Percentiles rank a stretch among this genome's conserved stretches.
Evolutionary conservation across 2,797 vertebrate species (phyloP).

Genomic region (Selene dorsalis): DNA sequence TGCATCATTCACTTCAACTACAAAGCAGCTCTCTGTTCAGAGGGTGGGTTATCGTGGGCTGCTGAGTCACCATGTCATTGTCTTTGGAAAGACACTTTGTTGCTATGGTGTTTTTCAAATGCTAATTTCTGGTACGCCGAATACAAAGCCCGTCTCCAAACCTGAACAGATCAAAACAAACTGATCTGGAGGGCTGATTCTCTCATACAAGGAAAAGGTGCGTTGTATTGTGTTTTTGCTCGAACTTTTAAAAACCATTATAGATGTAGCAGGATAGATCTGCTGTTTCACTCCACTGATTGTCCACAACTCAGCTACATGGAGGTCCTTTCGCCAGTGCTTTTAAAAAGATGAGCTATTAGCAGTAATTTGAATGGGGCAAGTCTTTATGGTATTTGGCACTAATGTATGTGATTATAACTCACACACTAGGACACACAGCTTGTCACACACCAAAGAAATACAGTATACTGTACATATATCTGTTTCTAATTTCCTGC

Average conservation of each 20-base stretch:
- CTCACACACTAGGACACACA: constrained; percentile 17
- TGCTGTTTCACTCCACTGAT: constrained; percentile 67
- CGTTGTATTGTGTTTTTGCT: constrained; percentile 2
- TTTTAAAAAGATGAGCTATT: constrained; percentile 15
- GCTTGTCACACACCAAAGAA: constrained; percentile 11
- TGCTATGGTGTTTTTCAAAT: not conserved
- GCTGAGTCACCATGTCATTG: not conserved
- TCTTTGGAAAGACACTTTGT: not conserved
- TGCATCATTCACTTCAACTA: not conserved
- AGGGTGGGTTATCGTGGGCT: not conserved
- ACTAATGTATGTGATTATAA: constrained; percentile 28
- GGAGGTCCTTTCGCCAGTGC: not conserved
- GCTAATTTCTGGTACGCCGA: constrained; percentile 1
- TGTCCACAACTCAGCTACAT: constrained; percentile 72
- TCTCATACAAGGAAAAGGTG: not conserved
- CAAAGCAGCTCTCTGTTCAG: not conserved
- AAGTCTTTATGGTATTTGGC: constrained; percentile 45
- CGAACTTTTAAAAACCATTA: constrained; percentile 43
- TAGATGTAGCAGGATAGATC: constrained; percentile 20
- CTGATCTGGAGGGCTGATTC: not conserved
- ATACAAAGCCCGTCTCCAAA: not conserved
- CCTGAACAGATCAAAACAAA: constrained; percentile 11
- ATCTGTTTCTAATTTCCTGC: not conserved
- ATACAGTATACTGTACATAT: constrained; percentile 3
- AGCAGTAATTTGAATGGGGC: not conserved